Evolutionary conservation across 2,888 invertebrate species (phyloP), one percentile per base, ranked within the genome.

Genomic region (Odontocerum albicorne): DNA sequence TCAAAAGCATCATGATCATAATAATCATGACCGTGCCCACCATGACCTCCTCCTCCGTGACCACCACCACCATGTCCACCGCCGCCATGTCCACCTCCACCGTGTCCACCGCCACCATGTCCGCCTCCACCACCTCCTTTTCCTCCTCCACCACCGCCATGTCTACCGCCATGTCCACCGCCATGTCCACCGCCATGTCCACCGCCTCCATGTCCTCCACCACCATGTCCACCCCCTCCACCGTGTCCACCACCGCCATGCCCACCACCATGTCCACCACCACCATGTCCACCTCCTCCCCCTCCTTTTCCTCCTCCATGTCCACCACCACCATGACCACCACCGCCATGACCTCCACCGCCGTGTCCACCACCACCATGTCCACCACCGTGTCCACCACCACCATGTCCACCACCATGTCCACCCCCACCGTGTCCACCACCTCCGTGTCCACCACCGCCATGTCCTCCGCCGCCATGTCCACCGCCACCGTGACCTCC

Each of bases 141-240:
- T 15, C 46, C 53, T 16, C 45, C 38, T 8, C 46, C 46, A 10
- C 45, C 33, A 7, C 33, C 32, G 2, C 42, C n/a, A n/a, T n/a
- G 31, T 8, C 52, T 46, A 22, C 52, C 47, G 6, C 54, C 47
- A 10, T 42, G n/a, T n/a, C n/a, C n/a, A n/a, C n/a, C n/a, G n/a
- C n/a, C n/a, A n/a, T n/a, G n/a, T n/a, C n/a, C 3, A 17, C 8
- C 12, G 13, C n/a, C 16, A 15, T 4, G 4, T 8, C 7, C 12
- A 8, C 12, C 6, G 4, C 36, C 36, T 35, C 46, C 46, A n/a
- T n/a, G n/a, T n/a, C 36, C 21, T 3, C 40, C 19, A 20, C 55
- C 55, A 22, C 38, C 21, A 10, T n/a, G 20, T 8, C 49, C 49
- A 43, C 42, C 42, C 12, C 49, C 33, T 39, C 46, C 53, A 21